A percentile compares a stretch with the other conserved stretches of the same genome.
phyloP scores from a whole-genome alignment of 2,797 vertebrate genomes.

The Sebastes variabilis region DNA sequence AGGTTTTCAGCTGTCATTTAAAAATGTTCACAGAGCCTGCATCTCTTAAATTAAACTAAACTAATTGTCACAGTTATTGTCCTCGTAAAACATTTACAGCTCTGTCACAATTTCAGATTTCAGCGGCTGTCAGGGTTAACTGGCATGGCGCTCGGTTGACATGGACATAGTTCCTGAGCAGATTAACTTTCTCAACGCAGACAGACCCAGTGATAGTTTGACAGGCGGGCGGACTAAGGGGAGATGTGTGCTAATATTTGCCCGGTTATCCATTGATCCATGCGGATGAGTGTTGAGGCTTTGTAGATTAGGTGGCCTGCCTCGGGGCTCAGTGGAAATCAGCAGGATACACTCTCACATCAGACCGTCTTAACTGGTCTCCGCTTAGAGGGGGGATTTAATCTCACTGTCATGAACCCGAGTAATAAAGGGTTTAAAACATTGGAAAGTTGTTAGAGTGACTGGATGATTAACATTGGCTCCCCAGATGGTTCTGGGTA shows the following conservation, averaged over 20 bases:
- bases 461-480: slow-evolving; percentile 33
- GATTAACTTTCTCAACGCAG: slow-evolving; percentile 42
- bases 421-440: slow-evolving; percentile 51
- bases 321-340: slow-evolving; percentile 58
- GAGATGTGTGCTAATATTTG: slow-evolving; percentile 73
- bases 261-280: slow-evolving; percentile 72
- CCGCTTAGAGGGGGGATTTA: slow-evolving; percentile 27
- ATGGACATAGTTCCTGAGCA: slow-evolving; percentile 37
- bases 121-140: slow-evolving; percentile 34
- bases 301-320: slow-evolving; percentile 70
- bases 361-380: slow-evolving; percentile 42
- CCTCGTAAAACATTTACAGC: slow-evolving; percentile 28
- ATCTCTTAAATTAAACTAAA: background rate
- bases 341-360: slow-evolving; percentile 52
- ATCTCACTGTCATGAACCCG: slow-evolving; percentile 19
- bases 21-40: too few species aligned
- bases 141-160: slow-evolving; percentile 24
- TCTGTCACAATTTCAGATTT: slow-evolving; percentile 13
- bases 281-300: slow-evolving; percentile 60
- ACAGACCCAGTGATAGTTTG: slow-evolving; percentile 27
- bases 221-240: slow-evolving; percentile 35
- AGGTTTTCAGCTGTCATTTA: too few species aligned
- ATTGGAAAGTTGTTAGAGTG: slow-evolving; percentile 34
- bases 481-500: slow-evolving; percentile 28
- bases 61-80: slow-evolving; percentile 12